These are phyloP conservation scores for Sebastes schlegelii DNA, from an alignment of 2,113 vertebrate genomes.

Conservation along the genomic window DNA sequence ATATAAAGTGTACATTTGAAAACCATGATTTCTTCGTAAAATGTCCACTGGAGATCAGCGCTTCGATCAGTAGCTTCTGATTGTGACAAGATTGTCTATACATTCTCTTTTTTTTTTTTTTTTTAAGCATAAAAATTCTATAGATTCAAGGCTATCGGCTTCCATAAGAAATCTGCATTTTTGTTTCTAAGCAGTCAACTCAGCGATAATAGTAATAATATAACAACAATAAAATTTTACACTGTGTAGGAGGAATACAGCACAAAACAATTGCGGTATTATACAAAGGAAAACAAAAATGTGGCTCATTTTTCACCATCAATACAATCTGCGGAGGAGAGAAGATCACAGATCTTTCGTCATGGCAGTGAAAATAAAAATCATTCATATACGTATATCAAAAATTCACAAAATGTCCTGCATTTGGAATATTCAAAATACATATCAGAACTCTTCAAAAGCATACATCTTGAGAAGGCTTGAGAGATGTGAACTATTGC, in stretches of 20 bases:
- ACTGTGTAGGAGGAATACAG: conserved; percentile 67
- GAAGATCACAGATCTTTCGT: conserved; percentile 79
- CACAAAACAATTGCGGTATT: conserved; percentile 66
- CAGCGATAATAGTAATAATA: conserved; percentile 61
- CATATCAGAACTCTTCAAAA: conserved; percentile 76
- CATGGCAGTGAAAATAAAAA: conserved; percentile 82
- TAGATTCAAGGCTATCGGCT: conserved; percentile 82
- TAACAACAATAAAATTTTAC: conserved; percentile 60
- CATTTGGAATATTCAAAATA: conserved; percentile 85
- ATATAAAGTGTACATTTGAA: conserved; percentile 44
- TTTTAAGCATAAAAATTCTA: conserved; percentile 72
- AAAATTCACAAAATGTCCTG: conserved; percentile 84
- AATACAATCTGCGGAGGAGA: conserved; percentile 76
- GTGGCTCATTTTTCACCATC: conserved; percentile 66
- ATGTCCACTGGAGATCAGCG: conserved; percentile 68
- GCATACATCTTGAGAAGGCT: conserved; percentile 69
- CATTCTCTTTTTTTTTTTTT: conserved; percentile 77
- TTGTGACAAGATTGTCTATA: conserved; percentile 85
- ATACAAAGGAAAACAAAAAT: conserved; percentile 61
- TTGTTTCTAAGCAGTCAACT: conserved; percentile 69
- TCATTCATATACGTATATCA: conserved; percentile 76
- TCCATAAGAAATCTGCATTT: conserved; percentile 80
- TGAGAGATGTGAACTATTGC: conserved; percentile 76
- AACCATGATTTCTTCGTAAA: conserved; percentile 57
- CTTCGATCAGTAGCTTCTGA: conserved; percentile 66